Evolutionary conservation across 2,113 vertebrate species (phyloP).

Genomic region (Neofelis nebulosa): DNA sequence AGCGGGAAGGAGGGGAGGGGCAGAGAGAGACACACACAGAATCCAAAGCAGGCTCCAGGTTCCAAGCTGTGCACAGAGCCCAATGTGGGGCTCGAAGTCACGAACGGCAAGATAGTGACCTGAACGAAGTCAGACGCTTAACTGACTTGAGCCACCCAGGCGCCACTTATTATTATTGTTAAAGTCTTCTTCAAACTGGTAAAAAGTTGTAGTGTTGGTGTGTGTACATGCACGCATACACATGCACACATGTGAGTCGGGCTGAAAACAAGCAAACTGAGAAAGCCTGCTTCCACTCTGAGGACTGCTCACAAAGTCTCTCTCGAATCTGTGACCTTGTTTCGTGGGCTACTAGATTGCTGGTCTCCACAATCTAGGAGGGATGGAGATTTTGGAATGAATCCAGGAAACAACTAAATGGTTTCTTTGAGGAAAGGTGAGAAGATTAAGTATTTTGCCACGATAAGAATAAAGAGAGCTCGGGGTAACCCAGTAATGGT

Average conservation of each 20-base stretch:
- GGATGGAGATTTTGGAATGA: conserved; percentile 42
- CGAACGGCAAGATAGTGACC: too few species aligned
- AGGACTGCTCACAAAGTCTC: background rate
- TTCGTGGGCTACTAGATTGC: background rate
- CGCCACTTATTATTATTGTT: too few species aligned
- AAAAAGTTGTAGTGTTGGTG: background rate
- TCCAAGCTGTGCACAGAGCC: too few species aligned
- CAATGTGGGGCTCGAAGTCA: too few species aligned
- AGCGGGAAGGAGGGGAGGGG: too few species aligned
- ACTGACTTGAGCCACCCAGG: too few species aligned
- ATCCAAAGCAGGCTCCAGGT: too few species aligned
- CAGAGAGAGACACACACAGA: too few species aligned
- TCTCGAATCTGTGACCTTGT: conserved; percentile 47
- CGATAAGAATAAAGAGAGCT: conserved; percentile 19
- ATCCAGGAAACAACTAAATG: conserved; percentile 42
- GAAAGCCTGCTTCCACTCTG: background rate
- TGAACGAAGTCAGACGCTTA: too few species aligned
- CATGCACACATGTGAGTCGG: background rate
- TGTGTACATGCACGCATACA: background rate
- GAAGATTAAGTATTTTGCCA: conserved; percentile 35
- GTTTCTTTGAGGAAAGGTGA: conserved; percentile 63
- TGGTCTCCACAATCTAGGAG: background rate
- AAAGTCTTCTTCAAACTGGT: background rate
- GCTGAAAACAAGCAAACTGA: background rate
- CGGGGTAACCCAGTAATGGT: conserved; percentile 32